A percentile compares a stretch with the other conserved stretches of the same genome.
phyloP scores from a whole-genome alignment of 2,888 invertebrate genomes.

The Caenorhabditis zanzibari region DNA sequence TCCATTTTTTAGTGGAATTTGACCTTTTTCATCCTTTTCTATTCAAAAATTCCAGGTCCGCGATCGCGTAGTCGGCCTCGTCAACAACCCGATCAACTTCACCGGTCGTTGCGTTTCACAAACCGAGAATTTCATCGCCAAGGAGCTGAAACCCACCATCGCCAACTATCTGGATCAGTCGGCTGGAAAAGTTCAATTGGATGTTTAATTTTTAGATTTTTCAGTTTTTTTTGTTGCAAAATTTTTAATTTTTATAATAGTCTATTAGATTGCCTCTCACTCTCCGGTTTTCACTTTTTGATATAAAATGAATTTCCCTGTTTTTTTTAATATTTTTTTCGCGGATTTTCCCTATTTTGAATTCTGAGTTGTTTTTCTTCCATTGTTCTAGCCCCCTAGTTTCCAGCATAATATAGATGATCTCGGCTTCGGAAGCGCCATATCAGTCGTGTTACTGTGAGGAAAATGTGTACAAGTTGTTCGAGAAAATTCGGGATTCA shows the following conservation, averaged over 20 bases:
- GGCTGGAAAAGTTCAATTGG: slow-evolving; percentile 57
- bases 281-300: slow-evolving; percentile 6
- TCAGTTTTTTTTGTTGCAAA: background rate
- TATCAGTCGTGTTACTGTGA: slow-evolving; percentile 73
- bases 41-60: slow-evolving; percentile 76
- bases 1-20: no score
- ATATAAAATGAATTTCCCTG: background rate
- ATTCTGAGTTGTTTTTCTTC: background rate
- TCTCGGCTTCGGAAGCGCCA: slow-evolving; percentile 2
- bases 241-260: slow-evolving; percentile 20
- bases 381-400: no score
- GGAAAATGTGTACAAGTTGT: slow-evolving; percentile 71
- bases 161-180: slow-evolving; percentile 56
- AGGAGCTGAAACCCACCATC: slow-evolving; percentile 76
- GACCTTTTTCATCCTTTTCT: no score
- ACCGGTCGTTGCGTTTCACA: slow-evolving; percentile 77
- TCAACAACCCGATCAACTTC: slow-evolving; percentile 78
- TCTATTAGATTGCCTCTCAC: no score
- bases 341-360: background rate
- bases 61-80: slow-evolving; percentile 73
- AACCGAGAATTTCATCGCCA: slow-evolving; percentile 69
- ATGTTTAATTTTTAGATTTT: slow-evolving; percentile 47
- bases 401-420: slow-evolving; percentile 16
- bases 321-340: background rate
- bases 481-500: slow-evolving; percentile 5